Evolutionary conservation across 2,888 invertebrate species (phyloP).

Genomic region (Sarcophaga carnaria): DNA sequence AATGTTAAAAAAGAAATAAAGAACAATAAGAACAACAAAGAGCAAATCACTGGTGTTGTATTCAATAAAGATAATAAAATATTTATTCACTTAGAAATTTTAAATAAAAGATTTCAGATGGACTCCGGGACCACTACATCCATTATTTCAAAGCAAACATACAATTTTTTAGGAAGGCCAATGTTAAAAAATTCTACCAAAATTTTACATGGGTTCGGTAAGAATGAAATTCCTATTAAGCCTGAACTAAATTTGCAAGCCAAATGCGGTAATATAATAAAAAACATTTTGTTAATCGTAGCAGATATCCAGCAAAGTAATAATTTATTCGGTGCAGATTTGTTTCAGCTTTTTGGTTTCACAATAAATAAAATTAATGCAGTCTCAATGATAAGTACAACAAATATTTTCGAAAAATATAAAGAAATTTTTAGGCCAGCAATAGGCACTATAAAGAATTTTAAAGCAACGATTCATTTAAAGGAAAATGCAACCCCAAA

Average conservation of each 20-base stretch:
- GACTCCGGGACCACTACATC: constrained; percentile 49
- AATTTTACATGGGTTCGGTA: constrained; percentile 19
- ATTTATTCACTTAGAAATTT: not conserved
- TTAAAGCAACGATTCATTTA: constrained; percentile 66
- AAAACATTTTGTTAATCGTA: constrained; percentile 4
- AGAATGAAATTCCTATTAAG: constrained; percentile 23
- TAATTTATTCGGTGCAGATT: constrained; percentile 62
- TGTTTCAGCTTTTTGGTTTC: constrained; percentile 54
- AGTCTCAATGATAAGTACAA: not conserved
- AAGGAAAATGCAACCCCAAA: constrained; percentile 47
- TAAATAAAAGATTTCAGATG: constrained; percentile 13
- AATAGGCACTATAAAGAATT: constrained; percentile 49
- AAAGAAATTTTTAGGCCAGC: constrained; percentile 31
- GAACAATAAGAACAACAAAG: no score
- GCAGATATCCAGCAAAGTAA: constrained; percentile 31
- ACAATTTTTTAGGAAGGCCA: constrained; percentile 28
- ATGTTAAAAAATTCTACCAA: constrained; percentile 6
- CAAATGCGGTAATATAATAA: constrained; percentile 33
- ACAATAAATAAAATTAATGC: constrained; percentile 4
- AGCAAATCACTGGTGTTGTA: not conserved
- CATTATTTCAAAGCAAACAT: constrained; percentile 30
- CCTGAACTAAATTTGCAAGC: constrained; percentile 20
- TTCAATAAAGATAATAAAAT: not conserved
- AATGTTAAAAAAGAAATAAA: no score
- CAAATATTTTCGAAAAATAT: constrained; percentile 8